Evolutionary conservation across 2,113 vertebrate species (phyloP).

Genomic region (Lagenorhynchus albirostris): DNA sequence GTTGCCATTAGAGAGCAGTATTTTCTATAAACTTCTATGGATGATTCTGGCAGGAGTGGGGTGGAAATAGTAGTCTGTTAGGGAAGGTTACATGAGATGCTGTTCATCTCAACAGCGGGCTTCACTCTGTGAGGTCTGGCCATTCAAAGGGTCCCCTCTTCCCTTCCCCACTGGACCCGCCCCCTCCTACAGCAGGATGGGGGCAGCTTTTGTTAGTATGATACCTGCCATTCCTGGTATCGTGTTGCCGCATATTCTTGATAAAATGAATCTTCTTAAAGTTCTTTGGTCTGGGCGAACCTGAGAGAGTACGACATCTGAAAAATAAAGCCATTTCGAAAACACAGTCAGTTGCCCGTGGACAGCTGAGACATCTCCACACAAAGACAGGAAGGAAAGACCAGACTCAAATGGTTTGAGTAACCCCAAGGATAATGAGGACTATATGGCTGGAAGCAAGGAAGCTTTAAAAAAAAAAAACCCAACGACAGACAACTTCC

Average conservation of each 20-base stretch:
- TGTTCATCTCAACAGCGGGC: not conserved
- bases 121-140: not conserved
- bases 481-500: slow-evolving; percentile 49
- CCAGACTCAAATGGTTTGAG: slow-evolving; percentile 72
- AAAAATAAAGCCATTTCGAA: slow-evolving; percentile 74
- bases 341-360: slow-evolving; percentile 51
- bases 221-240: slow-evolving; percentile 97
- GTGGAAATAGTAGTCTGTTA: not conserved
- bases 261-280: slow-evolving; percentile 99
- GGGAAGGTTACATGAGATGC: not conserved
- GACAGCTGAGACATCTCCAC: slow-evolving; percentile 64
- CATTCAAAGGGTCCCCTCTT: no score
- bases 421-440: slow-evolving; percentile 65
- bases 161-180: fast-evolving
- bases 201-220: not conserved
- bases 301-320: slow-evolving; percentile 98
- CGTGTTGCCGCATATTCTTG: slow-evolving; percentile 97
- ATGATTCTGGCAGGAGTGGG: not conserved
- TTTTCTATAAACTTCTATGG: not conserved
- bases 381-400: slow-evolving; percentile 86
- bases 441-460: slow-evolving; percentile 52
- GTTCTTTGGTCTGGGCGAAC: slow-evolving; percentile 99
- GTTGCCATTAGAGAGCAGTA: not conserved
- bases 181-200: not conserved
- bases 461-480: slow-evolving; percentile 55